phyloP scores from a whole-genome alignment of 2,888 invertebrate genomes.

The Gymnosoma rotundatum region DNA sequence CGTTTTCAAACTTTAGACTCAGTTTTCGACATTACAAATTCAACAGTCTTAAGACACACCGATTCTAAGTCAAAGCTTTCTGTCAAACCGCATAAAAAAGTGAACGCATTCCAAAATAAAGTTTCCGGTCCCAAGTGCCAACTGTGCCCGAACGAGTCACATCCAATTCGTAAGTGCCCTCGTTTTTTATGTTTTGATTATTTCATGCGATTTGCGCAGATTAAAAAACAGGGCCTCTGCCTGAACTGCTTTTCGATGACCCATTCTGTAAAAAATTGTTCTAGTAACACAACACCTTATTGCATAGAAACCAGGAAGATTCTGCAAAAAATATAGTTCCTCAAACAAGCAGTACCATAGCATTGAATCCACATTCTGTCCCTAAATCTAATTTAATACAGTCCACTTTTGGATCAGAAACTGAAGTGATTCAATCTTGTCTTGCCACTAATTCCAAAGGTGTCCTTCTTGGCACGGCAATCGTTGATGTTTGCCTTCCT shows the following conservation, averaged over 20 bases:
- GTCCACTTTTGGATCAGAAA: not conserved
- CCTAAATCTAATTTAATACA: not conserved
- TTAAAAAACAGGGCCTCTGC: not conserved
- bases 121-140: slow-evolving; percentile 22
- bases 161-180: slow-evolving; percentile 54
- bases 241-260: not conserved
- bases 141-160: slow-evolving; percentile 22
- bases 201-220: not conserved
- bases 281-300: not conserved
- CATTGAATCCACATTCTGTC: not conserved
- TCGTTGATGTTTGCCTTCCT: not conserved
- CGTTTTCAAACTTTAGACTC: slow-evolving; percentile 28
- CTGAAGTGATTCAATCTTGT: not conserved
- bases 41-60: not conserved
- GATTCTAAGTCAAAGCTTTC: not conserved
- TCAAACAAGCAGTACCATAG: no score
- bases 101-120: slow-evolving; percentile 9
- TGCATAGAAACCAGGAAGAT: not conserved
- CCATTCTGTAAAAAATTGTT: not conserved
- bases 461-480: not conserved
- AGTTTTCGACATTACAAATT: slow-evolving; percentile 19
- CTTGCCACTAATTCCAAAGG: not conserved
- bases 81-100: no score
- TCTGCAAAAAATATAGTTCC: not conserved
- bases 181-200: slow-evolving; percentile 33